phyloP scores from a whole-genome alignment of 1,140 invertebrate genomes.

The Drosophila gunungcola region DNA sequence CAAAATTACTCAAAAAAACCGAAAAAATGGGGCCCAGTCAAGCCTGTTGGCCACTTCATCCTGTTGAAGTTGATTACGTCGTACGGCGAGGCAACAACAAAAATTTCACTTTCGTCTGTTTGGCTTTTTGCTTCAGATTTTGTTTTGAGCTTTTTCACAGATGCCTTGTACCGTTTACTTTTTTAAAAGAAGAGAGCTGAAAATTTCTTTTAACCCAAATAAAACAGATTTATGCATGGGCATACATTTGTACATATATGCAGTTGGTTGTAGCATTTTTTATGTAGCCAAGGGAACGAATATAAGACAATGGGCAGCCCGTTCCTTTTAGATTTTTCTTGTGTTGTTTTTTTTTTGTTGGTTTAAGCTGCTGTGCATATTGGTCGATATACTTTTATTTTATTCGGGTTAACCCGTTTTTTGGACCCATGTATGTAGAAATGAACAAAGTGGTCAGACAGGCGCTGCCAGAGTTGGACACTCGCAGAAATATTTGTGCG shows the following conservation, averaged over 20 bases:
- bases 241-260: constrained; percentile 12
- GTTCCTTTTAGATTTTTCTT: constrained; percentile 34
- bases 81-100: constrained; percentile 22
- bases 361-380: constrained; percentile 13
- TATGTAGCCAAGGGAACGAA: neutral
- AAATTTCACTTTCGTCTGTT: constrained; percentile 75
- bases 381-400: constrained; percentile 31
- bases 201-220: constrained; percentile 80
- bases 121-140: constrained; percentile 29
- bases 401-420: constrained; percentile 74
- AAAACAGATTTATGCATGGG: constrained; percentile 55
- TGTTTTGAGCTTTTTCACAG: constrained; percentile 35
- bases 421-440: constrained; percentile 23
- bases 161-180: constrained; percentile 65
- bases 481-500: constrained; percentile 45
- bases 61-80: constrained; percentile 80
- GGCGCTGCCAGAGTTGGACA: constrained; percentile 40
- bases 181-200: constrained; percentile 15
- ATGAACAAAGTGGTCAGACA: constrained; percentile 57
- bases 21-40: constrained; percentile 61
- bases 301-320: constrained; percentile 34
- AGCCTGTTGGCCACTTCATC: constrained; percentile 77
- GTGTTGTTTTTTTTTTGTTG: neutral
- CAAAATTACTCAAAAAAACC: constrained; percentile 31
- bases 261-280: constrained; percentile 20